Evolutionary conservation across 2,888 invertebrate genomes (phyloP).

Genomic region (Scrobipalpa costella): DNA sequence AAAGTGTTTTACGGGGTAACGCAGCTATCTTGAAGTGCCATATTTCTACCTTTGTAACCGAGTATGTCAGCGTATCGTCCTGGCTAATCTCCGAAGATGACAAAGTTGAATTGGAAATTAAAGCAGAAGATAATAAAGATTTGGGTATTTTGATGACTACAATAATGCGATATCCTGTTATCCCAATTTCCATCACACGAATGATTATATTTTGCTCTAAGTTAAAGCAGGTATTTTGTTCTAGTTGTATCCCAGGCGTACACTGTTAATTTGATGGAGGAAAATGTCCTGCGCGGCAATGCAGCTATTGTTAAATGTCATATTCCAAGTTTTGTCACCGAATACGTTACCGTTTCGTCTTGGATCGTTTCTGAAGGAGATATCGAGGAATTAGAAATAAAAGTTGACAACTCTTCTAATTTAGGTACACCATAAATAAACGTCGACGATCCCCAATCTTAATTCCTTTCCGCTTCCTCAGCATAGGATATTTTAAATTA

Average conservation of each 20-base stretch:
- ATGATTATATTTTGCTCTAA: slow-evolving; percentile 11
- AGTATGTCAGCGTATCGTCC: slow-evolving; percentile 92
- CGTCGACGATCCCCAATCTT: slow-evolving; percentile 20
- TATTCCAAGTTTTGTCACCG: slow-evolving; percentile 95
- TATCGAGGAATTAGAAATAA: slow-evolving; percentile 70
- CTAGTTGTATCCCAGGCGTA: slow-evolving; percentile 95
- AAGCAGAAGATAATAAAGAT: slow-evolving; percentile 59
- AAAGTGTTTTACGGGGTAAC: slow-evolving; percentile 94
- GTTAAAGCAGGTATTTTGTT: slow-evolving; percentile 45
- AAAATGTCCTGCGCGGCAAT: slow-evolving; percentile 94
- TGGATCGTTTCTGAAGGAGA: slow-evolving; percentile 92
- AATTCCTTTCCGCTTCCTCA: slow-evolving; percentile 33
- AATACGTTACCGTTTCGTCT: slow-evolving; percentile 92
- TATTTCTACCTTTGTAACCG: slow-evolving; percentile 95
- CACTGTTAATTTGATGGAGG: slow-evolving; percentile 95
- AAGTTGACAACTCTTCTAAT: slow-evolving; percentile 59
- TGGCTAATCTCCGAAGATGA: slow-evolving; percentile 91
- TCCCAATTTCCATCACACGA: slow-evolving; percentile 31
- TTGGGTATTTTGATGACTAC: slow-evolving; percentile 54
- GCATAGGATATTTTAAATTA: slow-evolving; percentile 10
- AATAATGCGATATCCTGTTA: slow-evolving; percentile 27
- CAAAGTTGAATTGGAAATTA: slow-evolving; percentile 71
- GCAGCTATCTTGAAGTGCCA: slow-evolving; percentile 95
- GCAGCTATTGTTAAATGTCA: slow-evolving; percentile 95
- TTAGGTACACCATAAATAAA: slow-evolving; percentile 55